phyloP scores from a whole-genome alignment of 2,888 invertebrate species.

The Abrostola triplasia region DNA sequence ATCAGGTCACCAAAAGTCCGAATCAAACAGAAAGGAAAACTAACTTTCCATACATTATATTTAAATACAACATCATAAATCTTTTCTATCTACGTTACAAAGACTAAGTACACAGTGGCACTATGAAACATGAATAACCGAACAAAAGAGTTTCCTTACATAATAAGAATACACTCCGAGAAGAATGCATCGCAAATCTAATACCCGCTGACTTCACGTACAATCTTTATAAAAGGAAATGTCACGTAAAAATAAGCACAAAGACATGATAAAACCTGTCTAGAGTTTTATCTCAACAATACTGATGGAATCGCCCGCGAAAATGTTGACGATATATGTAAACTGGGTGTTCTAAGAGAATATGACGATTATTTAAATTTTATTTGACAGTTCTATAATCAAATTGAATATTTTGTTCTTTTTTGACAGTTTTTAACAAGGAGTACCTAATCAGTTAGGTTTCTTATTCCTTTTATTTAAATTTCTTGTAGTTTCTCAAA shows the following conservation, averaged over 20 bases:
- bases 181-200: slow-evolving; percentile 42
- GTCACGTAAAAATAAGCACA: slow-evolving; percentile 34
- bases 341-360: background rate
- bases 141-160: slow-evolving; percentile 24
- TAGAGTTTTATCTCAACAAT: slow-evolving; percentile 20
- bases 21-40: background rate
- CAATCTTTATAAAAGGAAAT: slow-evolving; percentile 37
- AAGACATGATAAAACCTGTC: slow-evolving; percentile 26
- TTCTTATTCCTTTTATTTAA: no score
- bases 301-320: slow-evolving; percentile 5
- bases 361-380: background rate
- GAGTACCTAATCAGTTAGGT: no score
- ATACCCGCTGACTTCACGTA: slow-evolving; percentile 33
- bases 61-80: background rate
- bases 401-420: no score
- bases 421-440: no score
- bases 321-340: slow-evolving; percentile 3
- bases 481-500: no score
- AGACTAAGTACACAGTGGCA: background rate
- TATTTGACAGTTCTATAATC: background rate
- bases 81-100: background rate
- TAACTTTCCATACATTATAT: background rate
- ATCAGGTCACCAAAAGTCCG: background rate
- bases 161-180: slow-evolving; percentile 23
- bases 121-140: slow-evolving; percentile 15